phyloP scores from a whole-genome alignment of 1,140 invertebrate genomes.

The Scylla paramamosain region DNA sequence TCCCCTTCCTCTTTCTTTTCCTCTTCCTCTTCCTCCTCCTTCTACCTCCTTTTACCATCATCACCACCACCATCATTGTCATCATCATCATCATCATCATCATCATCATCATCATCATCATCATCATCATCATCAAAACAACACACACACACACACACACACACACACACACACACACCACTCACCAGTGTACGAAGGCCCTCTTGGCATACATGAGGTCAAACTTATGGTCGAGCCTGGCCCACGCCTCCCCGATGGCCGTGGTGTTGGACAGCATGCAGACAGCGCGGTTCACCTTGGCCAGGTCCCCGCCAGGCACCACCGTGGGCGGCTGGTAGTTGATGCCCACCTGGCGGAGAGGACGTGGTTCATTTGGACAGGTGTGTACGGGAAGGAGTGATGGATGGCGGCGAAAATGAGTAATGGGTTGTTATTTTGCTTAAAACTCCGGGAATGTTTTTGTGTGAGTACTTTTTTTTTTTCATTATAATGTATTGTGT shows the following conservation, averaged over 20 bases:
- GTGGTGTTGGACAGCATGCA: constrained; percentile 83
- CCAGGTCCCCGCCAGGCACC: constrained; percentile 83
- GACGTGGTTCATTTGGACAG: too few relatives aligned
- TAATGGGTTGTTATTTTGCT: neutral
- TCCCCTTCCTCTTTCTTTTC: too few relatives aligned
- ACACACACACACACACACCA: neutral
- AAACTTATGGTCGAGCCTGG: constrained; percentile 84
- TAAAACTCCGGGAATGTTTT: too few relatives aligned
- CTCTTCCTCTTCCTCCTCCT: too few relatives aligned
- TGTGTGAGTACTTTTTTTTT: too few relatives aligned
- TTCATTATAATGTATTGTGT: too few relatives aligned
- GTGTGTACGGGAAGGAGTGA: neutral
- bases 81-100: too few relatives aligned
- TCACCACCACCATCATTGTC: too few relatives aligned
- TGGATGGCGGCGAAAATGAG: neutral
- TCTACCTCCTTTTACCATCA: too few relatives aligned
- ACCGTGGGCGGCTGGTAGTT: constrained; percentile 83
- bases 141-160: too few relatives aligned
- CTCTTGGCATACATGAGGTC: constrained; percentile 49
- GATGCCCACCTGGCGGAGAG: neutral
- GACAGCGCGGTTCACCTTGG: constrained; percentile 82
- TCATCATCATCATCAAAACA: too few relatives aligned
- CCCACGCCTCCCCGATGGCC: constrained; percentile 86
- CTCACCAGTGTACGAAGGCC: constrained; percentile 54
- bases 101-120: too few relatives aligned